Evolutionary conservation across 2,888 invertebrate genomes (phyloP).

Genomic region (Lordiphosa fenestrarum): DNA sequence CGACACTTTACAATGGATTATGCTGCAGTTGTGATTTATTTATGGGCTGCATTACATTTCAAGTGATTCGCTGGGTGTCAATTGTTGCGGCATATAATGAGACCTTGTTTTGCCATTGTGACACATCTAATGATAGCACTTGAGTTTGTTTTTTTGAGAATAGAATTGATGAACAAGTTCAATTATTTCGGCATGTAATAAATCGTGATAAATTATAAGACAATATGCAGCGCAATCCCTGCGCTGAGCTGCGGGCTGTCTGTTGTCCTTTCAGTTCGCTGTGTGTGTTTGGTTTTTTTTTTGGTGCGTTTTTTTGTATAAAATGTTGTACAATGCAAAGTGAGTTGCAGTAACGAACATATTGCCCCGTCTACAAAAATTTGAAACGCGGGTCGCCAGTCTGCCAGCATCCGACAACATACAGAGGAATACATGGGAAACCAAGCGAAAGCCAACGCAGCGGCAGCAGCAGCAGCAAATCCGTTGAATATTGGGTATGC

Average conservation of each 20-base stretch:
- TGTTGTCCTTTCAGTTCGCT: slow-evolving; percentile 9
- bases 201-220: slow-evolving; percentile 61
- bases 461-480: slow-evolving; percentile 30
- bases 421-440: slow-evolving; percentile 21
- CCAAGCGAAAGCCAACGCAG: slow-evolving; percentile 13
- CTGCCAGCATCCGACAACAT: slow-evolving; percentile 31
- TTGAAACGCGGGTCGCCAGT: slow-evolving; percentile 20
- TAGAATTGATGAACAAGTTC: background rate
- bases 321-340: slow-evolving; percentile 27
- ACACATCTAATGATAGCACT: slow-evolving; percentile 49
- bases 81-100: slow-evolving; percentile 53
- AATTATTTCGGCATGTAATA: slow-evolving; percentile 33
- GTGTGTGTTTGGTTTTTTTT: slow-evolving; percentile 9
- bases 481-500: slow-evolving; percentile 65
- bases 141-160: slow-evolving; percentile 17
- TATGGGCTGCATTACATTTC: slow-evolving; percentile 57
- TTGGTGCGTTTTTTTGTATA: background rate
- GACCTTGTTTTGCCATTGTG: slow-evolving; percentile 60
- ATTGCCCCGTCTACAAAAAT: slow-evolving; percentile 32
- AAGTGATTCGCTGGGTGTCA: slow-evolving; percentile 53
- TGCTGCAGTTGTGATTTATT: slow-evolving; percentile 72
- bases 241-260: slow-evolving; percentile 40
- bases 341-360: slow-evolving; percentile 39
- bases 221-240: slow-evolving; percentile 48
- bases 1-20: slow-evolving; percentile 74